Evolutionary conservation across 2,888 invertebrate species (phyloP).

Genomic region (Euplexia lucipara): DNA sequence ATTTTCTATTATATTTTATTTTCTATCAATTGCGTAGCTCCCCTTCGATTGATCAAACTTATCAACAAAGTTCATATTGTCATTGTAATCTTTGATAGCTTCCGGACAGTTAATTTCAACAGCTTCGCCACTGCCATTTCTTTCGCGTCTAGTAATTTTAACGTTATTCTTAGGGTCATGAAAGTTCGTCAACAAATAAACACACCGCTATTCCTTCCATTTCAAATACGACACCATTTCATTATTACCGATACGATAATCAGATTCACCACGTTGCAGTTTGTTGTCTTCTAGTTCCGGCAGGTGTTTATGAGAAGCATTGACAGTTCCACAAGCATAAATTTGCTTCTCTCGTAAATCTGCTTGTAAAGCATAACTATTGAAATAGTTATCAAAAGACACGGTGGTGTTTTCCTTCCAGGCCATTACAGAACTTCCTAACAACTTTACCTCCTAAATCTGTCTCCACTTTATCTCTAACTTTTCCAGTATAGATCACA

Average conservation of each 20-base stretch:
- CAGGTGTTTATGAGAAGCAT: not conserved
- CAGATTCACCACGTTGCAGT: conserved; percentile 4
- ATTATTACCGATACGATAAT: conserved; percentile 4
- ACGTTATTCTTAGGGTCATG: not conserved
- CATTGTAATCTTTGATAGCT: conserved; percentile 3
- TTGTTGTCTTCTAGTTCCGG: not conserved
- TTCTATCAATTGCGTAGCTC: not conserved
- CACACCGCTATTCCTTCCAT: conserved; percentile 1
- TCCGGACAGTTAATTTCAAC: not conserved
- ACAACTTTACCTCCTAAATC: conserved; percentile 7
- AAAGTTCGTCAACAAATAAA: no score
- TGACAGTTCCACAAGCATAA: not conserved
- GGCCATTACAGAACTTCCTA: not conserved
- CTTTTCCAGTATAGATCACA: no score
- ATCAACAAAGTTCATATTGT: conserved; percentile 13
- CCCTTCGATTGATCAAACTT: not conserved
- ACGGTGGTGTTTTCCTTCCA: not conserved
- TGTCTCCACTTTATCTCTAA: not conserved
- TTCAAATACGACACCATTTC: conserved; percentile 1
- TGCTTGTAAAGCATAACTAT: not conserved
- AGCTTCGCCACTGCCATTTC: not conserved
- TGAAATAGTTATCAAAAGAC: not conserved
- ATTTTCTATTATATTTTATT: no score
- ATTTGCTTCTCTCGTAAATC: not conserved
- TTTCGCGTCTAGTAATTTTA: not conserved